A percentile compares a stretch with the other conserved stretches of the same genome.
phyloP scores from a whole-genome alignment of 2,888 invertebrate species.

The Saturnia japonica region DNA sequence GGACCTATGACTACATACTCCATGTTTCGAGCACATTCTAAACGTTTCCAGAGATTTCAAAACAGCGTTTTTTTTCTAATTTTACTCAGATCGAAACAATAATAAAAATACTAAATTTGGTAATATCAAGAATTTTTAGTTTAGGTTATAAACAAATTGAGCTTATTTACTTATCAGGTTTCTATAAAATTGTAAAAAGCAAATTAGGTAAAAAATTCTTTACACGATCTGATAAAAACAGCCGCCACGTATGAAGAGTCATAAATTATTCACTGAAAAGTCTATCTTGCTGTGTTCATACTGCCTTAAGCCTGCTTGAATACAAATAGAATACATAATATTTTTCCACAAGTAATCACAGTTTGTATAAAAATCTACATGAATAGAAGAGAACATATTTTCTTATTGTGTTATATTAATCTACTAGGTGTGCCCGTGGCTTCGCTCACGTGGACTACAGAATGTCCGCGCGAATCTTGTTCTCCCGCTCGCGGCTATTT shows the following conservation, averaged over 20 bases:
- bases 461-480: too few species aligned
- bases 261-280: slow-evolving; percentile 5
- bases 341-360: background rate
- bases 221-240: background rate
- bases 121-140: background rate
- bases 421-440: too few species aligned
- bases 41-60: too few species aligned
- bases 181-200: background rate
- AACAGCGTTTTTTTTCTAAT: too few species aligned
- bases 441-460: too few species aligned
- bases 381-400: background rate
- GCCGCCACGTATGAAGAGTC: background rate
- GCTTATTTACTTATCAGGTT: background rate
- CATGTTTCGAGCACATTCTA: too few species aligned
- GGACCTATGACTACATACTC: too few species aligned
- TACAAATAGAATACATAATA: background rate
- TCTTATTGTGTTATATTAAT: background rate
- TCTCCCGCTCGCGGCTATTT: too few species aligned
- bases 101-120: too few species aligned
- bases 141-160: background rate
- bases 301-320: background rate
- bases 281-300: background rate
- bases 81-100: too few species aligned
- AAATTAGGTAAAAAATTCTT: background rate
- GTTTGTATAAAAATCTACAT: background rate